A percentile compares a stretch with the other conserved stretches of the same genome.
phyloP scores from a whole-genome alignment of 2,113 vertebrate species.

The Macrotus californicus region DNA sequence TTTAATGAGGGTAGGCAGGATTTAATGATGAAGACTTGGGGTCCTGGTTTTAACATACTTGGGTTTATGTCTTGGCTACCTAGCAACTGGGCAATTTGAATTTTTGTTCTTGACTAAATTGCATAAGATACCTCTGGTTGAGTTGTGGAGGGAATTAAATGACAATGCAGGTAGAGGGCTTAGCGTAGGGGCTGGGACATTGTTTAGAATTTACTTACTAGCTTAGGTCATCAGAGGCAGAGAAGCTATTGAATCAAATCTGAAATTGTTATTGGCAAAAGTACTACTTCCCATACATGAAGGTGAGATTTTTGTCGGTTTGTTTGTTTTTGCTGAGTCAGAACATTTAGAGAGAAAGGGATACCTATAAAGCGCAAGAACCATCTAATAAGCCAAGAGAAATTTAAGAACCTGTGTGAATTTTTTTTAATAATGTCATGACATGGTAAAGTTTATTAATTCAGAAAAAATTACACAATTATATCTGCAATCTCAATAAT shows the following conservation, averaged over 20 bases:
- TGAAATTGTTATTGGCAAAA: constrained; percentile 5
- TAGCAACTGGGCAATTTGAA: not conserved
- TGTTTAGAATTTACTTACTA: not conserved
- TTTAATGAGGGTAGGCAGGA: not conserved
- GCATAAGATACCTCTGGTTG: not conserved
- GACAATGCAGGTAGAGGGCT: not conserved
- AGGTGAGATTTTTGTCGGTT: not conserved
- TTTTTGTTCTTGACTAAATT: not conserved
- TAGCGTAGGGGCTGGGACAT: not conserved
- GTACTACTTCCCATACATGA: not conserved
- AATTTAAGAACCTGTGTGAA: not conserved
- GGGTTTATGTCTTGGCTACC: not conserved
- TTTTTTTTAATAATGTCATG: not conserved
- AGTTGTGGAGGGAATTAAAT: not conserved
- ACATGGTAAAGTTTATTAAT: constrained; percentile 24
- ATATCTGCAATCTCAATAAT: not conserved
- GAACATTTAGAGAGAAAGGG: not conserved
- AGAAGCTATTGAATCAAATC: not conserved
- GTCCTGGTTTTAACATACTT: not conserved
- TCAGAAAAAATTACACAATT: constrained; percentile 39
- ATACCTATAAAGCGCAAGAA: not conserved
- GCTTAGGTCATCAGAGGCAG: not conserved
- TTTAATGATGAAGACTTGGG: not conserved
- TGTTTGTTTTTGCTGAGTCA: not conserved
- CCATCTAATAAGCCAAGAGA: not conserved